Evolutionary conservation across 1,140 invertebrate species (phyloP).

Genomic region (Drosophila setifemur): DNA sequence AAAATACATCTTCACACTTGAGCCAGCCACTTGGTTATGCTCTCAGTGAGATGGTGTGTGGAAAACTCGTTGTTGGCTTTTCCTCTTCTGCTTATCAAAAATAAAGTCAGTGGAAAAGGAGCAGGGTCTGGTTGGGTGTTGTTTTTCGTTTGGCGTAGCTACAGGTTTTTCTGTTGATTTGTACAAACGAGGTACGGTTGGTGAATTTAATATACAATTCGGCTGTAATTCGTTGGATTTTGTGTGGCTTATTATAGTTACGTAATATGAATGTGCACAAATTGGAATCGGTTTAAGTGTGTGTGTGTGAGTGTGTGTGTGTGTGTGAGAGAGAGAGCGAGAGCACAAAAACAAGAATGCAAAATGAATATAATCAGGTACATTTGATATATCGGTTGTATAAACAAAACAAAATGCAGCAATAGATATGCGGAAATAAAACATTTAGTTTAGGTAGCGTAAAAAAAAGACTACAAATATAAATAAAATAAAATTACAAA

Average conservation of each 20-base stretch:
- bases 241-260: constrained; percentile 38
- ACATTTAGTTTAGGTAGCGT: constrained; percentile 26
- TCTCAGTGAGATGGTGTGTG: too few relatives aligned
- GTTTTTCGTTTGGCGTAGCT: constrained; percentile 35
- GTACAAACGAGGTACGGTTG: constrained; percentile 66
- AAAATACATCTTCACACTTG: constrained; percentile 36
- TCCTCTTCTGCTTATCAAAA: constrained; percentile 50
- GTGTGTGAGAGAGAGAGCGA: constrained; percentile 39
- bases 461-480: constrained; percentile 35
- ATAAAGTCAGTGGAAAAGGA: constrained; percentile 38
- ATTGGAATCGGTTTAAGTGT: neutral
- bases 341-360: constrained; percentile 60
- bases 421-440: constrained; percentile 57
- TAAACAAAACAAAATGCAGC: constrained; percentile 70
- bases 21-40: constrained; percentile 22
- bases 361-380: constrained; percentile 81
- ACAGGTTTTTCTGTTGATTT: constrained; percentile 43
- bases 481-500: constrained; percentile 41
- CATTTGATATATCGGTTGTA: constrained; percentile 78
- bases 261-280: constrained; percentile 5
- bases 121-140: neutral
- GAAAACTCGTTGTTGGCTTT: constrained; percentile 16
- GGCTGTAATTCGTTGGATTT: constrained; percentile 36
- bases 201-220: constrained; percentile 54
- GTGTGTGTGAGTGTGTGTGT: constrained; percentile 1